Base-by-base conservation (phyloP, 2,113 vertebrate genomes). In the Diphyllodes magnificus region DNA sequence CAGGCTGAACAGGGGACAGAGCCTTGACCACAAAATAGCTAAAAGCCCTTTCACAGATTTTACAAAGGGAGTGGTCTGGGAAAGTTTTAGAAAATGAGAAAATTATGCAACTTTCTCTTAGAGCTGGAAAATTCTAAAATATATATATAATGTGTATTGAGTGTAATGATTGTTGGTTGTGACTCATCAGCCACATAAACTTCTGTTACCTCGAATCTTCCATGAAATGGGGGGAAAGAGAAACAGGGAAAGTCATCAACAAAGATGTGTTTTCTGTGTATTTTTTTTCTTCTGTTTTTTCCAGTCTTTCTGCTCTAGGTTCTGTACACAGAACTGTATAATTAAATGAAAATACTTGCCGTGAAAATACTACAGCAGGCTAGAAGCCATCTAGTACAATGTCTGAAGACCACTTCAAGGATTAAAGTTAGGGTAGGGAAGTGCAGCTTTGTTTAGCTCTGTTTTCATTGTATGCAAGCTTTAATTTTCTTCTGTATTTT, bases 171-270 rank as follows among this genome's bases (percentile, higher is more conserved):
- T 91, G 42, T 24, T 78, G 80, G 59, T 96, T 82, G 39, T 98
- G 96, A 98, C 69, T 96, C 96, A 97, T 77, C 65, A 90, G 88
- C 82, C 78, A 79, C 87, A 96, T 63, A 73, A 88, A 56, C 59
- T 91, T 86, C 35, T 59, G 40, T 95, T 83, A 92, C 90, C 59
- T 96, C 8, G 2, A 82, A 84, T 90, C 60, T 92, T 96, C 88
- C 82, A 86, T 21, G n/a, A 70, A 78, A 89, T 11, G 6, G 7
- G 7, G 50, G 19, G 45, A 90, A 89, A 87, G 42, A 95, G 30
- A 94, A 82, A 63, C 24, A 50, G 9, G 7, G 30, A 77, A 86
- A 92, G 30, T 31, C 22, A 59, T 59, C 42, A 42, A 50, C 21
- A 80, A 77, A 76, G 8, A 30, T 14, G 50, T 80, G 14, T 30